phyloP scores from a whole-genome alignment of 2,113 vertebrate species.

The Anguilla japonica region DNA sequence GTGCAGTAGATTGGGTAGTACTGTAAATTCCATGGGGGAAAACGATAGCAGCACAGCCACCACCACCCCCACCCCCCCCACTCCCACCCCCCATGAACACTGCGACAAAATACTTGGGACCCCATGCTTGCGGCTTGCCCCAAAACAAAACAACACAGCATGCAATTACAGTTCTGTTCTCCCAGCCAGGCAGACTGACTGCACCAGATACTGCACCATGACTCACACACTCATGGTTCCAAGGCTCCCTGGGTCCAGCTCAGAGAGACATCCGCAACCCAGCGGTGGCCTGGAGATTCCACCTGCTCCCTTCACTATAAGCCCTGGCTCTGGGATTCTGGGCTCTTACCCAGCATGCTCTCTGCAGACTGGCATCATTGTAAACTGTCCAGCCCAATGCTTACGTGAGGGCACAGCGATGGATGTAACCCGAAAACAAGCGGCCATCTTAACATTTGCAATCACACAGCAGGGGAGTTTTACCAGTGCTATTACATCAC shows the following conservation, averaged over 20 bases:
- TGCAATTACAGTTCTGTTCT: background rate
- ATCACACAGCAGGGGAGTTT: background rate
- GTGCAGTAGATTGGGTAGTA: background rate
- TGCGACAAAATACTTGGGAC: background rate
- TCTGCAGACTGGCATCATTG: background rate
- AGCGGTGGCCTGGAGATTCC: background rate
- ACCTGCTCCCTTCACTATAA: slow-evolving; percentile 14
- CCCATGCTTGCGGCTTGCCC: background rate
- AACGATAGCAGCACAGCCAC: background rate
- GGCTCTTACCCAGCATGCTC: background rate
- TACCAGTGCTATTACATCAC: slow-evolving; percentile 11
- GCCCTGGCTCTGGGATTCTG: background rate
- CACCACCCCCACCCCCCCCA: background rate
- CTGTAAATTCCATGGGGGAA: slow-evolving; percentile 17
- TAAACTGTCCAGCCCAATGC: background rate
- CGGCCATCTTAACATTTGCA: slow-evolving; percentile 10
- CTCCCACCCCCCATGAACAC: background rate
- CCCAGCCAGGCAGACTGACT: background rate
- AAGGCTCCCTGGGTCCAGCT: background rate
- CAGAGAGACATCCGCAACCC: background rate
- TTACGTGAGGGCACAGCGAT: background rate
- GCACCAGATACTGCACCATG: background rate
- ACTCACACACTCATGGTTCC: background rate
- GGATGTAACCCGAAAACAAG: slow-evolving; percentile 14
- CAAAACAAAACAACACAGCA: background rate